Conservation (phyloP, 2,113 vertebrate species). For the Dendrocopos noguchii region DNA sequence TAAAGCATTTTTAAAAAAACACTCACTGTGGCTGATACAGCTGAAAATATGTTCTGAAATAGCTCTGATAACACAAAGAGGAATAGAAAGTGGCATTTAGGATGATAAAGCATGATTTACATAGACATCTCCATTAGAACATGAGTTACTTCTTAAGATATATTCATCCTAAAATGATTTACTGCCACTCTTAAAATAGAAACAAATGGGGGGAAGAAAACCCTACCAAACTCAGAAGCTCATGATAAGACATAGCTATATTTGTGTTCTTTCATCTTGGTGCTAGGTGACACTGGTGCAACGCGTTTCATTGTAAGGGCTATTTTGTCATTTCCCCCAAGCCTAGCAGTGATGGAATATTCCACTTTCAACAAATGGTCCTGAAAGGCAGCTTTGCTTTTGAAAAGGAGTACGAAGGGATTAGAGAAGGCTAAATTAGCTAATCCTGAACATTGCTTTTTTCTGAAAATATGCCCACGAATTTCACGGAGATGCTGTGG, state of each 20-base stretch:
- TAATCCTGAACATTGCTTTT: not conserved
- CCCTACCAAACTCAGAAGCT: not conserved
- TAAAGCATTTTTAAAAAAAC: not conserved
- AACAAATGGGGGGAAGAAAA: not conserved
- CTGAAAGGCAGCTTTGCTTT: not conserved
- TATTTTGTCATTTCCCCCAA: not conserved
- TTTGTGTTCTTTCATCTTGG: not conserved
- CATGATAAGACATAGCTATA: not conserved
- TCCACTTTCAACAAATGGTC: not conserved
- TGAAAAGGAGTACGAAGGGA: not conserved
- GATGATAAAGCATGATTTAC: not conserved
- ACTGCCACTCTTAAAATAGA: not conserved
- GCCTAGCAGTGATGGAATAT: not conserved
- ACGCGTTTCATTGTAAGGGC: rapidly evolving
- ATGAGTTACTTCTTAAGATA: not conserved
- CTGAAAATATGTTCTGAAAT: slow-evolving; percentile 6
- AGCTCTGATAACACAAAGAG: not conserved
- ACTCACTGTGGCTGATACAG: not conserved
- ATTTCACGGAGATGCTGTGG: not conserved
- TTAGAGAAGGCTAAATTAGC: not conserved
- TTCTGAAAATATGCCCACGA: not conserved
- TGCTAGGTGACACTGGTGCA: not conserved
- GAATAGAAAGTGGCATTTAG: not conserved
- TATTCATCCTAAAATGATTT: not conserved
- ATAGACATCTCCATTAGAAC: not conserved